phyloP scores from a whole-genome alignment of 2,888 invertebrate species.

The Acheta domesticus region DNA sequence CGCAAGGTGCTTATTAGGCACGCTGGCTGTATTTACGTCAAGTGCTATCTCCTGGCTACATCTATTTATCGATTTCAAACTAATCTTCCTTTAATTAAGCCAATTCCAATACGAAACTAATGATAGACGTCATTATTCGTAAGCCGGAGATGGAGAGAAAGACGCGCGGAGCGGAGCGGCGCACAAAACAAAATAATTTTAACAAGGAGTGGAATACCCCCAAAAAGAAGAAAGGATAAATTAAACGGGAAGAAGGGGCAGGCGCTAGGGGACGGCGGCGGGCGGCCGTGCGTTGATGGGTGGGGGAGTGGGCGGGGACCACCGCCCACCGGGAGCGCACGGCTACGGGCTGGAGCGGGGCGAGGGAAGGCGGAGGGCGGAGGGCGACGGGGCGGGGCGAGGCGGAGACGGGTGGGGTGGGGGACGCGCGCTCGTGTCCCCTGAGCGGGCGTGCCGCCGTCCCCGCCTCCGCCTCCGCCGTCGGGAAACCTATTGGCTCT shows the following conservation, averaged over 20 bases:
- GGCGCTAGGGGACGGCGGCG: too few species aligned
- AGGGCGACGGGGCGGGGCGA: too few species aligned
- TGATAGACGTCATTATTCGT: background rate
- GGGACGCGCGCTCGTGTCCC: too few species aligned
- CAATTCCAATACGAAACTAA: constrained; percentile 18
- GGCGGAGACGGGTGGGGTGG: too few species aligned
- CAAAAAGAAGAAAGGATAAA: background rate
- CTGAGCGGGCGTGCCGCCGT: too few species aligned
- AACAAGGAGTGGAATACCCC: background rate
- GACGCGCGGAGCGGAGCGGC: background rate
- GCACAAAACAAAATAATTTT: constrained; percentile 9
- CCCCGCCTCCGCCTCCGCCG: background rate
- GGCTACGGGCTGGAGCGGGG: too few species aligned
- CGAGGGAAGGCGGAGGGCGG: too few species aligned
- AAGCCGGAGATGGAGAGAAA: background rate
- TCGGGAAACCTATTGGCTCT: constrained; percentile 26
- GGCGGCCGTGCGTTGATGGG: background rate
- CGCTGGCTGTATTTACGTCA: too few species aligned
- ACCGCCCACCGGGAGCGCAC: too few species aligned
- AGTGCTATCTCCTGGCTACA: background rate
- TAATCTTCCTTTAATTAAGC: constrained; percentile 7
- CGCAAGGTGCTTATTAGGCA: too few species aligned
- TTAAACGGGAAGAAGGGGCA: background rate
- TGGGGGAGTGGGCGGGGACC: background rate
- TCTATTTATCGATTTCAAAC: constrained; percentile 7